Conservation (phyloP, 1,140 invertebrate genomes). For the Thereuonema tuberculata region DNA sequence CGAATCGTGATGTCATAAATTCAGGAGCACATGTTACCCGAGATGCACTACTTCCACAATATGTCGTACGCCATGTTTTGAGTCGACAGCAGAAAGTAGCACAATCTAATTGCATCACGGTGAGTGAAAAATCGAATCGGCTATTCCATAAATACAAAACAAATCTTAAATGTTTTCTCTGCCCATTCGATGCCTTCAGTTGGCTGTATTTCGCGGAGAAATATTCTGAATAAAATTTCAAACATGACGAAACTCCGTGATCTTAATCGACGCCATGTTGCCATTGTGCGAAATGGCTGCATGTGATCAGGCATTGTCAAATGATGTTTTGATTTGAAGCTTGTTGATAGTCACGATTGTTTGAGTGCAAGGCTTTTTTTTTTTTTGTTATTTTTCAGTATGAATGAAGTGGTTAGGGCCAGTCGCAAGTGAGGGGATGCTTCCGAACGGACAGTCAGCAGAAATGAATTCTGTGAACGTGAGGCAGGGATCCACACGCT, state of each 20-base stretch:
- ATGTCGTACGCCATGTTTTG: not conserved
- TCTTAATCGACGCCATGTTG: not conserved
- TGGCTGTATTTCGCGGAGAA: not conserved
- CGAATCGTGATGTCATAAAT: too few relatives aligned
- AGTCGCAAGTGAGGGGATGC: constrained; percentile 6
- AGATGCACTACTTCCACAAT: not conserved
- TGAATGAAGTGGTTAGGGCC: constrained; percentile 12
- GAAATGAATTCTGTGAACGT: constrained; percentile 3
- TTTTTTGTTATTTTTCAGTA: not conserved
- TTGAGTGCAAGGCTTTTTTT: not conserved
- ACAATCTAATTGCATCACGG: constrained; percentile 3
- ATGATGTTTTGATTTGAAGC: not conserved
- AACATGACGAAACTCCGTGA: not conserved
- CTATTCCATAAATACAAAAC: not conserved
- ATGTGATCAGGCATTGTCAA: not conserved
- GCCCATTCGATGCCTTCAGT: not conserved
- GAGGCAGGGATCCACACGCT: constrained; percentile 26
- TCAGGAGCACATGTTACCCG: constrained; percentile 3
- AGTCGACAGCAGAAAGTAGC: not conserved
- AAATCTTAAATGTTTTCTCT: not conserved
- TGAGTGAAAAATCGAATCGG: not conserved
- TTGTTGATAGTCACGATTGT: not conserved
- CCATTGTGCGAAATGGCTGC: not conserved
- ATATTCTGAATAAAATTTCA: not conserved
- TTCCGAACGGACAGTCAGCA: not conserved